Percentiles rank a stretch among this genome's conserved stretches.
Conservation (phyloP, 1,140 invertebrate species). For the Bombyx mandarina region DNA sequence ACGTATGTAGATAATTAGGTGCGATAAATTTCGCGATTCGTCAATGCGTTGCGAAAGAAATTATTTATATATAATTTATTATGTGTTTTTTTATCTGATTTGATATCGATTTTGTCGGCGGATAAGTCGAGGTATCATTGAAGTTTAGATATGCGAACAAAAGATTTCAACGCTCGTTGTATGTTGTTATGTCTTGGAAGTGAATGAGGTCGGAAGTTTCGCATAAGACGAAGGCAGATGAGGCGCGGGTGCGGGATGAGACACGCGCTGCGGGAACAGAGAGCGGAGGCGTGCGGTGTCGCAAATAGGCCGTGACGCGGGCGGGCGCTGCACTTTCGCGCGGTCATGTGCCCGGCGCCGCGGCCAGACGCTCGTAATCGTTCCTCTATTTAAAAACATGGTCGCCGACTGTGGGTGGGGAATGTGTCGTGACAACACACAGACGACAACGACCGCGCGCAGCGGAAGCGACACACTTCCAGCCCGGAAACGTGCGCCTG, state of each 20-base stretch:
- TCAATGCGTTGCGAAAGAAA: background rate
- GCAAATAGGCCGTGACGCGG: constrained; percentile 65
- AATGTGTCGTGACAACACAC: constrained; percentile 60
- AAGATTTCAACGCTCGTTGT: constrained; percentile 21
- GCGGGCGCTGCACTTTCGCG: constrained; percentile 63
- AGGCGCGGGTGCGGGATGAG: constrained; percentile 3
- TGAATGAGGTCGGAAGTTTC: background rate
- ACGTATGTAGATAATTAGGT: no score
- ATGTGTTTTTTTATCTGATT: constrained; percentile 16
- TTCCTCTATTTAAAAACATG: constrained; percentile 65
- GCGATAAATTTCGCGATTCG: constrained; percentile 7
- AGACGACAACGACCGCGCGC: constrained; percentile 64
- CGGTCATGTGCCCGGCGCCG: constrained; percentile 62
- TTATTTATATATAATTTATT: constrained; percentile 3
- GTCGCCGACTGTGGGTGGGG: constrained; percentile 46
- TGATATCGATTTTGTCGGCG: constrained; percentile 3
- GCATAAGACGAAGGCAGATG: background rate
- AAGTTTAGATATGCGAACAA: constrained; percentile 13
- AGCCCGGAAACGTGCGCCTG: constrained; percentile 64
- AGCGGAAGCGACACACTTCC: constrained; percentile 66
- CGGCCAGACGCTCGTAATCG: constrained; percentile 63
- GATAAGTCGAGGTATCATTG: background rate
- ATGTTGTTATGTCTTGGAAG: background rate
- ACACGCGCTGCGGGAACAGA: constrained; percentile 1
- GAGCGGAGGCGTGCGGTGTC: constrained; percentile 29